Evolutionary conservation across 2,797 vertebrate species (phyloP).

Genomic region (Schizopygopsis malacanthus): DNA sequence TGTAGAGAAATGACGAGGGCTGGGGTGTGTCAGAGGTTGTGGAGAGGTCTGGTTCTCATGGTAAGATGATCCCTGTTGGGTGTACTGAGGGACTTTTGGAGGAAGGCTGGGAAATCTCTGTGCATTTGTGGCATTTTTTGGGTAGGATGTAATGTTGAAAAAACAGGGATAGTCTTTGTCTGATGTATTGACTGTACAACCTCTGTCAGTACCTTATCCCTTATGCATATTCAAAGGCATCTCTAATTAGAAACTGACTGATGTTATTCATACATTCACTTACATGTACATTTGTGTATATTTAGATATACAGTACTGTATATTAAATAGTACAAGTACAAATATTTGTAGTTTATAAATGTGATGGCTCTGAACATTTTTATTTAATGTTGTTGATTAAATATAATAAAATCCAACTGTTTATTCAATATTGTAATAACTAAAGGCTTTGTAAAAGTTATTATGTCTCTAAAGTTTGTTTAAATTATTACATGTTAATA

Average conservation of each 20-base stretch:
- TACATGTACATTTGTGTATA: background rate
- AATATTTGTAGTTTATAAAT: background rate
- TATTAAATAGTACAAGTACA: background rate
- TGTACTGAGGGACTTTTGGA: slow-evolving; percentile 50
- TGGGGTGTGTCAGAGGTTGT: slow-evolving; percentile 11
- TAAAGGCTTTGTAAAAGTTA: background rate
- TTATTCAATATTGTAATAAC: background rate
- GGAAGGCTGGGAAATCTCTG: slow-evolving; percentile 39
- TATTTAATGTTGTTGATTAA: background rate
- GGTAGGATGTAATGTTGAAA: slow-evolving; percentile 18
- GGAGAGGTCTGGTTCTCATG: slow-evolving; percentile 31
- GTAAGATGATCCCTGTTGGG: slow-evolving; percentile 44
- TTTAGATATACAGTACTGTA: background rate
- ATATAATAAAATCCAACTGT: background rate
- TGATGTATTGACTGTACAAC: background rate
- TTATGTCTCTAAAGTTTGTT: background rate
- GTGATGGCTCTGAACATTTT: background rate
- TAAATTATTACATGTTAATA: background rate
- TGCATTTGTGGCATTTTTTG: slow-evolving; percentile 46
- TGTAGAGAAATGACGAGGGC: background rate
- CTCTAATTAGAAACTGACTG: background rate
- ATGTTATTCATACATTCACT: background rate
- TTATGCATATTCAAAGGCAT: background rate
- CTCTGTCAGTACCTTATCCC: background rate
- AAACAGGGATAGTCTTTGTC: background rate